Base-by-base conservation (phyloP, 2,888 invertebrate species). In the Spatulosminthurus flaviceps region DNA sequence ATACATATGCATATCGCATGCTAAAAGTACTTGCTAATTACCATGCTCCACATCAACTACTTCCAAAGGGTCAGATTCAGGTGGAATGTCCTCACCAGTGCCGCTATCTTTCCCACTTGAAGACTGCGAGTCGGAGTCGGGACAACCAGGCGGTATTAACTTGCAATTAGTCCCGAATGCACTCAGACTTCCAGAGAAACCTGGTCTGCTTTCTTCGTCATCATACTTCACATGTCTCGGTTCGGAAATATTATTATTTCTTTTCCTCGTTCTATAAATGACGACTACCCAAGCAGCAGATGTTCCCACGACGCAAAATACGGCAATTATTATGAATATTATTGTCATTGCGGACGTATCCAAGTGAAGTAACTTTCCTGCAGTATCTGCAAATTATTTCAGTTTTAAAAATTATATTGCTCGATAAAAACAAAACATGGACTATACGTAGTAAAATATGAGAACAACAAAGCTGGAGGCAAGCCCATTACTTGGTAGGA, bases 211-310 rank as follows among this genome's bases (percentile, higher is more conserved):
- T 7, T 41, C 60, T 21, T 78, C 78, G 16, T 78, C 73, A 42
- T 78, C 73, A 43, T 61, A 78, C 16, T 42, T 66, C n/a, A 28
- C 0, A 64, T 72, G 60, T 22, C 78, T 29, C 19, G 66, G 5
- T 21, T 78, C 72, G 0, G 42, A 22, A n/a, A n/a, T n/a, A 16
- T 73, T 43, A 69, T 72, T 73, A 28, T 69, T 79, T 70, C 81
- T 61, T 34, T 79, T 76, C 82, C 94, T 90, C 4, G 95, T 94
- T 87, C 94, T 93, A 88, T 95, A 95, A 86, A 95, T 95, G 82
- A 96, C 94, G 78, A 95, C 92, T 72, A 96, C 95, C 96, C 96
- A 96, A 76, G 95, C 92, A 21, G 95, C 90, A 0, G 95, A 95
- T 9, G 96, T 96, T n/a, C 93, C 92, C 21, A 97, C 94, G 76